Base-by-base conservation (phyloP, 2,113 vertebrate genomes). In the Andinoacara biseriatus region DNA sequence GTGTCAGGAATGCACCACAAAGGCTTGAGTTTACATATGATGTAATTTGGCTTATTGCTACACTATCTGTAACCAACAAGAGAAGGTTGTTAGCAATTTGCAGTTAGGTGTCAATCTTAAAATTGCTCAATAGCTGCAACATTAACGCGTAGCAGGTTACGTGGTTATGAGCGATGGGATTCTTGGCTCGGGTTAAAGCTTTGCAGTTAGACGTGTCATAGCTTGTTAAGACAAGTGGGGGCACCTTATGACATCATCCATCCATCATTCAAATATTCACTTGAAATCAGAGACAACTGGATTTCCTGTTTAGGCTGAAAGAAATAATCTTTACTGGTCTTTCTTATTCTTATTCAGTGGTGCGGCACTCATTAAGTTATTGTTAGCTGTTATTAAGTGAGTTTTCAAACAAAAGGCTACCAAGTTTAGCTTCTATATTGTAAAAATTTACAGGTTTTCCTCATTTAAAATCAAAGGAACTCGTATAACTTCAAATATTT, bases 281-380 rank as follows among this genome's bases (percentile, higher is more conserved):
- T 35, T 35, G 2, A 35, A 35, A 35, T 35, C 33, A 35, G 33
- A 35, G 33, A 38, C 35, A 10, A 9, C 35, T 38, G 35, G 35
- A 10, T 10, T 38, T 38, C 35, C 35, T 10, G 9, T 38, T 2
- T 6, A 7, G 5, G 35, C 35, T 9, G 4, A 35, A 35, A 9
- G 35, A 31, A 35, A 35, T 9, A 7, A 35, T 35, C 35, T 8
- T 38, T 52, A 13, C 46, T 72, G 29, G 24, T 29, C 5, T 24
- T 72, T 3, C 0, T 69, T 52, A 29, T n/a, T 2, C 20, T 56
- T 20, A 0, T 2, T 56, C 7, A 11, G 1, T 57, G 10, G n/a
- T 11, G n/a, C 54, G 22, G 4, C n/a, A 11, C 4, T 22, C n/a
- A 20, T 57, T 57, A 22, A n/a, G 4, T 57, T 10, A 57, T 57